These are phyloP conservation scores for Oreocharis arfaki DNA, from an alignment of 2,113 vertebrate species.

Conservation along the genomic window DNA sequence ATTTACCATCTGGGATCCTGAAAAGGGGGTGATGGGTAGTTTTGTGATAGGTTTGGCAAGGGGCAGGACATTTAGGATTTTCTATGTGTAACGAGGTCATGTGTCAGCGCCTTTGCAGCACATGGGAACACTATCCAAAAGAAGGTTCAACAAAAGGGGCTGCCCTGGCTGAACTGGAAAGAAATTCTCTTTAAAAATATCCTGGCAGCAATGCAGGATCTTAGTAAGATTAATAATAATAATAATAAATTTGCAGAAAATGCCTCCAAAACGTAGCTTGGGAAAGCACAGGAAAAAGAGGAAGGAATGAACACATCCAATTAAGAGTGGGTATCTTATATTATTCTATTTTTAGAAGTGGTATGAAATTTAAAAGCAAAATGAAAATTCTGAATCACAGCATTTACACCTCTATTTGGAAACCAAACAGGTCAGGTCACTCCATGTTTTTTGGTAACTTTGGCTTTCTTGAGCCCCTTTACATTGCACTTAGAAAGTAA, in stretches of 20 bases:
- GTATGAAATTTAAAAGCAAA: neutral
- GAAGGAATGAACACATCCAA: neutral
- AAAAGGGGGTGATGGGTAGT: conserved; percentile 68
- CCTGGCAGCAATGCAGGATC: neutral
- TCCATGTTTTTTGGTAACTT: neutral
- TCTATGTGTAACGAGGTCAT: conserved; percentile 77
- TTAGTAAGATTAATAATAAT: conserved; percentile 2
- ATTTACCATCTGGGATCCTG: conserved; percentile 75
- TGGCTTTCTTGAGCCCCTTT: neutral
- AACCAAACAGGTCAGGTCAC: neutral
- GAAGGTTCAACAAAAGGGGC: conserved; percentile 65
- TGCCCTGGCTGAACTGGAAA: conserved; percentile 71
- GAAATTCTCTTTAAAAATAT: conserved; percentile 53
- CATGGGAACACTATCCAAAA: conserved; percentile 70
- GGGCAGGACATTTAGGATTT: conserved; percentile 67
- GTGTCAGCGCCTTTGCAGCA: conserved; percentile 75
- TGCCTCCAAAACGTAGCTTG: neutral
- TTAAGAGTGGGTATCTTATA: neutral
- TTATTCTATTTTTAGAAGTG: neutral
- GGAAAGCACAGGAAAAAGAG: neutral
- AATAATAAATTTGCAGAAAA: neutral
- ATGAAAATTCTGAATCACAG: neutral
- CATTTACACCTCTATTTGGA: neutral
- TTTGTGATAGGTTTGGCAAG: conserved; percentile 65
- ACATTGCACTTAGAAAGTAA: neutral